Evolutionary conservation across 2,888 invertebrate species (phyloP), one percentile per base, ranked within the genome.

Genomic region (Scaptomyza flava): DNA sequence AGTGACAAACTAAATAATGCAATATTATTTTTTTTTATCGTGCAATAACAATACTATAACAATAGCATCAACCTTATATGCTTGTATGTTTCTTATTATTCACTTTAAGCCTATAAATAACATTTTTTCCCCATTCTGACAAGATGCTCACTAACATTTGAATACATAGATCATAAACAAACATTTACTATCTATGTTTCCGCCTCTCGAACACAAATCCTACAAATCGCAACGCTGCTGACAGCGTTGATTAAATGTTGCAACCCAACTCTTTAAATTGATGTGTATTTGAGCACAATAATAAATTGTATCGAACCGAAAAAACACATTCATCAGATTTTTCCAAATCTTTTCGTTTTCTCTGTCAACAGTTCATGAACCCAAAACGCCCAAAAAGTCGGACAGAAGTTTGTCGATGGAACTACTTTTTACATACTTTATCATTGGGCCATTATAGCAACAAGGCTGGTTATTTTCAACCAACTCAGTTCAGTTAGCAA

Each of bases 321-420:
- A 12, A n/a, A 41, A 31, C 43, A 6, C n/a, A 60, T 56, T n/a
- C 43, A 41, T 52, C 60, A 68, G 36, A 63, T 70, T 66, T 63
- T 62, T 33, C 46, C 33, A 9, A 51, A 57, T 23, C 57, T 52
- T 47, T 63, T 71, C 17, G 14, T 17, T 23, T 23, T 0, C 34
- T 47, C 75, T 72, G 79, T 78, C 79, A 78, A 69, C 78, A 57
- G 67, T 78, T 64, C 63, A 61, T 56, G 59, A 46, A 43, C 57
- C 63, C 17, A 17, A 17, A 31, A 52, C 2, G 2, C 42, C 17
- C 20, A 20, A 20, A 42, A 3, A 3, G 23, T 23, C 5, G n/a
- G 14, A 9, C 14, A 11, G 56, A 62, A 61, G 52, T 64, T 53
- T 38, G 58, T 51, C 51, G 72, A 56, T 48, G 46, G 42, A 68